phyloP scores from a whole-genome alignment of 2,797 vertebrate species.

The Mycteria americana region DNA sequence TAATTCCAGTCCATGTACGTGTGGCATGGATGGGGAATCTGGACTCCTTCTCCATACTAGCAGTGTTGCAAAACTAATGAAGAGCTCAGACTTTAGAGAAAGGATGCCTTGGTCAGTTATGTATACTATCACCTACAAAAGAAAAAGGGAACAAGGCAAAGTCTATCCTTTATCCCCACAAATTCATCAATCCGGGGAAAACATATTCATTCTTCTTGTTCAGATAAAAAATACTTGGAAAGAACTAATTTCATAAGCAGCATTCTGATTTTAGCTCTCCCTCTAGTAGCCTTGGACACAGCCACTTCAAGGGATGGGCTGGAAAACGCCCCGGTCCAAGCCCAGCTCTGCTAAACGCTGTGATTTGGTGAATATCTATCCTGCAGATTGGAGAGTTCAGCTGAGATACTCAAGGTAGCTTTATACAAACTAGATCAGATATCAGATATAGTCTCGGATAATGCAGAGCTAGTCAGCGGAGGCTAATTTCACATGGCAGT shows the following conservation, averaged over 20 bases:
- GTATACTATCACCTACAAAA: not conserved
- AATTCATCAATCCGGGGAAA: not conserved
- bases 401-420: not conserved
- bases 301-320: not conserved
- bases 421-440: not conserved
- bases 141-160: not conserved
- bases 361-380: not conserved
- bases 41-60: not conserved
- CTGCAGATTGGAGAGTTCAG: not conserved
- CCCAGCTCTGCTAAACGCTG: not conserved
- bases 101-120: not conserved
- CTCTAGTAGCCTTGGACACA: not conserved
- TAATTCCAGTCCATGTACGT: not conserved
- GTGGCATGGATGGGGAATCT: not conserved
- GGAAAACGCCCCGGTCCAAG: not conserved
- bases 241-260: not conserved
- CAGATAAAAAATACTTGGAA: not conserved
- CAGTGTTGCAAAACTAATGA: not conserved
- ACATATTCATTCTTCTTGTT: not conserved
- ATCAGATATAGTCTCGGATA: not conserved
- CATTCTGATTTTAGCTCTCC: not conserved
- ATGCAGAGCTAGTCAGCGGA: not conserved
- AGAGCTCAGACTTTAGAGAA: not conserved
- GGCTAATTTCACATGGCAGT: not conserved
- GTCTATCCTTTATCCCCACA: not conserved